Percentiles rank a stretch among this genome's conserved stretches.
These are phyloP conservation scores for Stylophora pistillata DNA, from an alignment of 64 coral and sea anemone genomes.

Conservation along the genomic window DNA sequence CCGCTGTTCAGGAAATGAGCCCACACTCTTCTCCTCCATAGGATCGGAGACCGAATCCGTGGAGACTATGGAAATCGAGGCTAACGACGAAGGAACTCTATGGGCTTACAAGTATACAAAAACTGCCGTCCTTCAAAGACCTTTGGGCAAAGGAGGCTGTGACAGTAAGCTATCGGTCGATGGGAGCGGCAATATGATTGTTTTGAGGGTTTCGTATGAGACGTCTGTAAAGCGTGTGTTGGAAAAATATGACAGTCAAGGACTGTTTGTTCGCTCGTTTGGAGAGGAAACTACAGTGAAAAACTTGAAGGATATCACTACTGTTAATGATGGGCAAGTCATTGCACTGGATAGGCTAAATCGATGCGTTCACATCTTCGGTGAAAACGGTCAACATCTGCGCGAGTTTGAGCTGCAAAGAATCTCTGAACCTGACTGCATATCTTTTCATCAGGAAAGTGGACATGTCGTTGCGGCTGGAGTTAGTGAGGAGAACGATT, in stretches of 20 bases:
- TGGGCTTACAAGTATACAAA: no score
- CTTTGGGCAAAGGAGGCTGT: no score
- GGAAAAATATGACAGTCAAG: conserved; percentile 16
- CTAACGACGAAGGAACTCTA: no score
- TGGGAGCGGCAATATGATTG: conserved; percentile 19
- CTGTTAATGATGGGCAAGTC: background rate
- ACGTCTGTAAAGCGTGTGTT: background rate
- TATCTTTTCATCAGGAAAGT: conserved; percentile 19
- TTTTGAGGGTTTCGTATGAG: background rate
- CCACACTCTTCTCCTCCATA: background rate
- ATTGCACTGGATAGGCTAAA: background rate
- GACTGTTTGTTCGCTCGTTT: conserved; percentile 17
- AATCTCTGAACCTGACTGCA: background rate
- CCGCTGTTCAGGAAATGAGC: no score
- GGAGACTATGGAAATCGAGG: no score
- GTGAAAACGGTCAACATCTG: background rate
- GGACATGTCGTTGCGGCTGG: conserved; percentile 33
- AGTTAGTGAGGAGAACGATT: background rate
- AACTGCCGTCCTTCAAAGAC: no score
- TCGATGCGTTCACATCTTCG: conserved; percentile 17
- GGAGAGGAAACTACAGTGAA: background rate
- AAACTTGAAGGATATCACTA: background rate
- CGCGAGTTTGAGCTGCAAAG: conserved; percentile 6
- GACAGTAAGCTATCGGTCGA: no score
- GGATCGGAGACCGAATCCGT: no score